Conservation (phyloP, 2,888 invertebrate species). For the Brachyopa scutellaris region DNA sequence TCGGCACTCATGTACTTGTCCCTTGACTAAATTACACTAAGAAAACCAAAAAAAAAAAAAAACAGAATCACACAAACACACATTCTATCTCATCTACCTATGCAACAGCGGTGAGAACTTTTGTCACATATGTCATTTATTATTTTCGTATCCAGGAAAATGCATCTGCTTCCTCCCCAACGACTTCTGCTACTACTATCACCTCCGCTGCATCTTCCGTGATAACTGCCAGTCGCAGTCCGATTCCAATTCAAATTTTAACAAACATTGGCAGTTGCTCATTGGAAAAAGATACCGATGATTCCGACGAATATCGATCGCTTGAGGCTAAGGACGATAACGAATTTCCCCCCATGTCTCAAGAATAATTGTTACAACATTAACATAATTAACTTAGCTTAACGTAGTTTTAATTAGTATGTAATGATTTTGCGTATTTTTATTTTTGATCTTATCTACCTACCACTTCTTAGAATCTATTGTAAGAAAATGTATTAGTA, state of each 20-base stretch:
- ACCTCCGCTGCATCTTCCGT: constrained; percentile 22
- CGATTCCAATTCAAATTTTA: constrained; percentile 59
- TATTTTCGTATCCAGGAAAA: constrained; percentile 65
- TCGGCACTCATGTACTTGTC: constrained; percentile 47
- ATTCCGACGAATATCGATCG: constrained; percentile 82
- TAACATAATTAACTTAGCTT: constrained; percentile 39
- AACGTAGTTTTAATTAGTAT: constrained; percentile 41
- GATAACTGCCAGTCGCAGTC: constrained; percentile 50
- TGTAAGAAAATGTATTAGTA: constrained; percentile 35
- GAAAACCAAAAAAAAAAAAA: too few species aligned
- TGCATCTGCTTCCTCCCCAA: constrained; percentile 56
- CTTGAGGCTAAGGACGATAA: constrained; percentile 80
- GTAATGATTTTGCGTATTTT: constrained; percentile 29
- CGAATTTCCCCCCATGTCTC: constrained; percentile 76
- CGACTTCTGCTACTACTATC: constrained; percentile 41
- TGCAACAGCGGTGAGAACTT: constrained; percentile 18
- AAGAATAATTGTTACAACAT: constrained; percentile 56
- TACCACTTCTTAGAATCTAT: constrained; percentile 23
- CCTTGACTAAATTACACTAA: constrained; percentile 48
- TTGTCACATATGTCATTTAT: constrained; percentile 63
- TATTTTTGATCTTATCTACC: constrained; percentile 3
- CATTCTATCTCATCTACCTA: constrained; percentile 16
- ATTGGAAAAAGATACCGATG: constrained; percentile 76
- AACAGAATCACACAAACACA: constrained; percentile 23
- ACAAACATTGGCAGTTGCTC: constrained; percentile 71